A percentile compares a stretch with the other conserved stretches of the same genome.
These are phyloP conservation scores for Crotalus tigris DNA, from an alignment of 2,113 vertebrate genomes.

Conservation along the genomic window DNA sequence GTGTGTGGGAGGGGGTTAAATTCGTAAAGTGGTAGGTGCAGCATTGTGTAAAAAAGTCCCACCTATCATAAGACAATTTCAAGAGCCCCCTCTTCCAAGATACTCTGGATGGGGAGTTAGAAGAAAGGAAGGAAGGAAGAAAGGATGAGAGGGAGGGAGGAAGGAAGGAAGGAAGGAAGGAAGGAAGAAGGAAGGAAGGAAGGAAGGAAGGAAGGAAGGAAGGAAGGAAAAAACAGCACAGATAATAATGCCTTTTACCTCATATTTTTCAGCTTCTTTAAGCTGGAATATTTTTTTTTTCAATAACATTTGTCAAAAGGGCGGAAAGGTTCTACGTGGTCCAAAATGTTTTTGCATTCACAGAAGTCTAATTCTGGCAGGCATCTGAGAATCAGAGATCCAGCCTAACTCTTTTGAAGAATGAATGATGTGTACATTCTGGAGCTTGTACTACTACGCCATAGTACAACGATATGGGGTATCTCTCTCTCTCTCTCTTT, in stretches of 20 bases:
- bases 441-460: background rate
- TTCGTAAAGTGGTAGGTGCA: background rate
- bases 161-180: background rate
- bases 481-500: conserved; percentile 42
- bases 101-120: background rate
- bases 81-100: background rate
- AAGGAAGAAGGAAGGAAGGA: background rate
- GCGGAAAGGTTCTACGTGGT: background rate
- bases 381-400: background rate
- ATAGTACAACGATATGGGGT: conserved; percentile 4
- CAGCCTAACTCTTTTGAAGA: too few species aligned
- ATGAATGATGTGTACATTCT: background rate
- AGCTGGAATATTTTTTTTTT: background rate
- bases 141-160: background rate
- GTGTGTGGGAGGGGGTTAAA: background rate
- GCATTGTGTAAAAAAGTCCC: background rate
- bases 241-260: background rate
- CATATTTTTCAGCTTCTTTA: conserved; percentile 29
- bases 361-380: background rate
- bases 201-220: background rate
- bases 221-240: background rate
- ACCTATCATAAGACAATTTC: background rate
- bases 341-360: background rate
- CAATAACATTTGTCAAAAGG: background rate
- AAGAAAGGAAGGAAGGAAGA: background rate